Conservation (phyloP, 2,888 invertebrate genomes). For the Azorinus chamasolen region DNA sequence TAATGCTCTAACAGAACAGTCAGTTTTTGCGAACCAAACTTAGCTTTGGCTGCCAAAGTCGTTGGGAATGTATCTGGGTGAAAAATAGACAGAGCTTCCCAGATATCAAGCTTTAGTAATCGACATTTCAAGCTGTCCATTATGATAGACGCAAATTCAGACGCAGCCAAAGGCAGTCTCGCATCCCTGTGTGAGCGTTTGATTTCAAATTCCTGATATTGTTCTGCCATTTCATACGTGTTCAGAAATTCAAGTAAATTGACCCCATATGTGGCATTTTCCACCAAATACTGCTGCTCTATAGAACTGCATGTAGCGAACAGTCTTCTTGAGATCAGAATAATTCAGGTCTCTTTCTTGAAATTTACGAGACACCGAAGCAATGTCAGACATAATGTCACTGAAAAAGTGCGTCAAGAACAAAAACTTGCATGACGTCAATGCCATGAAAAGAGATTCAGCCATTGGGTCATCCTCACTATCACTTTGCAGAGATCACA, state of each 20-base stretch:
- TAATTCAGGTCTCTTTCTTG: constrained; percentile 26
- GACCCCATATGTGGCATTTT: constrained; percentile 17
- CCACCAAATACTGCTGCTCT: constrained; percentile 41
- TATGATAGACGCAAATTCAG: no score
- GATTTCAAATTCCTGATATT: no score
- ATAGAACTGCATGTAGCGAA: constrained; percentile 29
- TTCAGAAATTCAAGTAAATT: constrained; percentile 22
- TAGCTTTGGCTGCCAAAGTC: no score
- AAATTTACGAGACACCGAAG: constrained; percentile 23
- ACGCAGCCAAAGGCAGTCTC: no score
- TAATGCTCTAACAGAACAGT: no score
- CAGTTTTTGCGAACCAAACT: no score
- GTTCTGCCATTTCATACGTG: constrained; percentile 2
- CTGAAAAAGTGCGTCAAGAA: constrained; percentile 36
- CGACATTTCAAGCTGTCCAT: no score
- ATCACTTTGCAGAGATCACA: constrained; percentile 38
- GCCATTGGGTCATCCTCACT: constrained; percentile 33
- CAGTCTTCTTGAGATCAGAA: constrained; percentile 12
- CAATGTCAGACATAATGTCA: constrained; percentile 46
- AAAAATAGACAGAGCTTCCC: constrained; percentile 44
- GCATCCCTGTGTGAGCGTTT: no score
- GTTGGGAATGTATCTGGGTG: no score
- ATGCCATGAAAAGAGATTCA: constrained; percentile 17
- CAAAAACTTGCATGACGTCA: constrained; percentile 34
- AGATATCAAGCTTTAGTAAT: constrained; percentile 32